Conservation (phyloP, 2,797 vertebrate species). For the Nyctibius grandis region DNA sequence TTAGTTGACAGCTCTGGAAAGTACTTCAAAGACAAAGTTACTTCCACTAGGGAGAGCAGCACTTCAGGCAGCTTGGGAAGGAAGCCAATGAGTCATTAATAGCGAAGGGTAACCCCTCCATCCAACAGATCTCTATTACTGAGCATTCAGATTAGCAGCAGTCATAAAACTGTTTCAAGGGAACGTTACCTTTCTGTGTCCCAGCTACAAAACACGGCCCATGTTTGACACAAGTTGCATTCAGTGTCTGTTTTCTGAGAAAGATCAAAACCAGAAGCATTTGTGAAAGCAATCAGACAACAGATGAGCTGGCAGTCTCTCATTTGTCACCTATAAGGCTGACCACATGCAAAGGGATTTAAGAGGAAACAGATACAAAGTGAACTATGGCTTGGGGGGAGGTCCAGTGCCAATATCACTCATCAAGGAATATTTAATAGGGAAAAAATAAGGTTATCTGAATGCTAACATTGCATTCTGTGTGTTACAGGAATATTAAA, state of each 20-base stretch:
- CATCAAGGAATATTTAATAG: background rate
- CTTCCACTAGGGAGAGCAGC: constrained; percentile 65
- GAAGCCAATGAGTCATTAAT: constrained; percentile 67
- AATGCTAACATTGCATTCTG: background rate
- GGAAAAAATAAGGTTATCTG: background rate
- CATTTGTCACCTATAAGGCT: background rate
- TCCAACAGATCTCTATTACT: constrained; percentile 44
- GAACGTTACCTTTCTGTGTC: background rate
- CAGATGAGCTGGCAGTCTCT: background rate
- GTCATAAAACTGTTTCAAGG: constrained; percentile 8
- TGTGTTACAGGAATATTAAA: background rate
- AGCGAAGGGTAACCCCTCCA: constrained; percentile 57
- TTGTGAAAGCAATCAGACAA: constrained; percentile 18
- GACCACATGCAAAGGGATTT: background rate
- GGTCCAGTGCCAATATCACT: background rate
- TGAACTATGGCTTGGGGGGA: constrained; percentile 29
- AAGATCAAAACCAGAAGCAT: constrained; percentile 2
- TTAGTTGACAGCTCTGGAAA: constrained; percentile 71
- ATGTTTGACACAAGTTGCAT: background rate
- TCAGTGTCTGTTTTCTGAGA: background rate
- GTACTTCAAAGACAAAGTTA: constrained; percentile 71
- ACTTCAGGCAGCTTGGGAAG: constrained; percentile 70
- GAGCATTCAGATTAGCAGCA: constrained; percentile 44
- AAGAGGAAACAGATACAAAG: constrained; percentile 58
- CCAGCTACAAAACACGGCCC: background rate